Conservation (phyloP, 1,140 invertebrate species). For the Monochamus saltuarius region DNA sequence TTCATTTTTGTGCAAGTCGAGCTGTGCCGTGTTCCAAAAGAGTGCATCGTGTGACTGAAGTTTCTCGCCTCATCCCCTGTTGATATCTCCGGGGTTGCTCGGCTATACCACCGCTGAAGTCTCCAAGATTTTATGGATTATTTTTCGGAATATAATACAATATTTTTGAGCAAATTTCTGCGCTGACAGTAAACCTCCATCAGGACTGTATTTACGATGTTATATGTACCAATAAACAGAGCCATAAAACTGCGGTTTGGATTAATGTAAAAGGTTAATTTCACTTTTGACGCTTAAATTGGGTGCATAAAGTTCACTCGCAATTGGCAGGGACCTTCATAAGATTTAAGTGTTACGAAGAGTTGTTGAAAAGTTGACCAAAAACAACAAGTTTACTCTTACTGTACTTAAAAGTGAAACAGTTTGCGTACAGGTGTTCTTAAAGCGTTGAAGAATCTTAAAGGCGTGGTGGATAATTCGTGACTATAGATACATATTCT, state of each 20-base stretch:
- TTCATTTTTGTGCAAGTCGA: background rate
- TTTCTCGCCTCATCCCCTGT: conserved; percentile 16
- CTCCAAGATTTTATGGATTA: conserved; percentile 11
- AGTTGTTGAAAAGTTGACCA: conserved; percentile 22
- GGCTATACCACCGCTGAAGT: conserved; percentile 13
- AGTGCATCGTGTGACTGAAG: conserved; percentile 4
- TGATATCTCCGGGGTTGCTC: conserved; percentile 8
- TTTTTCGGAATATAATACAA: too few relatives aligned
- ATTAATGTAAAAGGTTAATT: conserved; percentile 23
- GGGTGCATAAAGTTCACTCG: conserved; percentile 26
- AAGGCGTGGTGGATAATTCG: conserved; percentile 24
- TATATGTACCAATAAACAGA: background rate
- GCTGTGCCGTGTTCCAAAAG: background rate
- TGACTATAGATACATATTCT: conserved; percentile 9
- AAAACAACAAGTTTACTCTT: conserved; percentile 21
- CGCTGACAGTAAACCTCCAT: background rate
- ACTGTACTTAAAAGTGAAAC: conserved; percentile 28
- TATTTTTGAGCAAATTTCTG: background rate
- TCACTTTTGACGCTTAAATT: conserved; percentile 20
- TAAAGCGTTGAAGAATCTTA: conserved; percentile 5
- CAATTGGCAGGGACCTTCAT: conserved; percentile 15
- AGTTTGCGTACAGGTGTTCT: conserved; percentile 20
- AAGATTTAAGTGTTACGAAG: conserved; percentile 19
- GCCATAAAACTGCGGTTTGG: conserved; percentile 1
- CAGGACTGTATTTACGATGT: conserved; percentile 2